A percentile compares a stretch with the other conserved stretches of the same genome.
These are phyloP conservation scores for Linepithema humile DNA, from an alignment of 1,140 invertebrate genomes.

Conservation along the genomic window DNA sequence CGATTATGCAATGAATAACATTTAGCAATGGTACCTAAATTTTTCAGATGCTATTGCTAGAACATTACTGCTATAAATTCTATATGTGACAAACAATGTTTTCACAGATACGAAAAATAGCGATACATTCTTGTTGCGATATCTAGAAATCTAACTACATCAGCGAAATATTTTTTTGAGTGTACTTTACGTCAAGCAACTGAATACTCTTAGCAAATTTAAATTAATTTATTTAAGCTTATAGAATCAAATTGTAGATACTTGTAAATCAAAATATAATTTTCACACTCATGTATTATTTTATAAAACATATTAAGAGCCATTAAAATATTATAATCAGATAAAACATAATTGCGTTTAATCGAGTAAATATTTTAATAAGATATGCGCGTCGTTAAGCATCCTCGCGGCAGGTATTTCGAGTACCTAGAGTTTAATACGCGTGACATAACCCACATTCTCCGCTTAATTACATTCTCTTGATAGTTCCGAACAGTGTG, in stretches of 20 bases:
- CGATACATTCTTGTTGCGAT: too few relatives aligned
- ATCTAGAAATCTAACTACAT: too few relatives aligned
- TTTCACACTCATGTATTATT: background rate
- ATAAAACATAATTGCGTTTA: constrained; percentile 42
- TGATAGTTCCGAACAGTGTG: constrained; percentile 69
- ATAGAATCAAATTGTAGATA: background rate
- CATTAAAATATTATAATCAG: background rate
- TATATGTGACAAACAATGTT: too few relatives aligned
- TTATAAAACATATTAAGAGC: background rate
- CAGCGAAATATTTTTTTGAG: too few relatives aligned
- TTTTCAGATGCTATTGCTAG: too few relatives aligned
- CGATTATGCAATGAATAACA: too few relatives aligned
- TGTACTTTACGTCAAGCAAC: too few relatives aligned
- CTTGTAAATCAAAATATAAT: background rate
- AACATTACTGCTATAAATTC: too few relatives aligned
- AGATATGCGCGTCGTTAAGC: constrained; percentile 65
- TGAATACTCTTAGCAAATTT: too few relatives aligned
- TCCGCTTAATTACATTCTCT: constrained; percentile 76
- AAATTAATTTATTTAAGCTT: too few relatives aligned
- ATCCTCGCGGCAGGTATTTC: constrained; percentile 62
- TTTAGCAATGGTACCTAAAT: too few relatives aligned
- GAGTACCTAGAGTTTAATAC: constrained; percentile 69
- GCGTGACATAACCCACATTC: constrained; percentile 73
- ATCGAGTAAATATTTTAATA: constrained; percentile 56
- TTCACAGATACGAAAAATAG: too few relatives aligned